Base-by-base conservation (phyloP, 1,140 invertebrate species). In the Potamilus streckersoni region DNA sequence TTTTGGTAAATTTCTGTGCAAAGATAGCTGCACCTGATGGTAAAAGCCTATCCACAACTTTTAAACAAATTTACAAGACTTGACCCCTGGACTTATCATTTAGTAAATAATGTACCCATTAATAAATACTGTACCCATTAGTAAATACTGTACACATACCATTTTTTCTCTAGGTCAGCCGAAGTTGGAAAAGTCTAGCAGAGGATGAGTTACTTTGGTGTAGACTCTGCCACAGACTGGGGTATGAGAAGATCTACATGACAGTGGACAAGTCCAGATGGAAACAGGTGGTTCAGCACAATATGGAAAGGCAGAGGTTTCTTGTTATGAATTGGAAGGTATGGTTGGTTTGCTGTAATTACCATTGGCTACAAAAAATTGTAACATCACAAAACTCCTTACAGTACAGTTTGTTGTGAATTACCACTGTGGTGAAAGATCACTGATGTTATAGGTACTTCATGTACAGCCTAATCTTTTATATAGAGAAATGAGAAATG, bases 171-270 rank as follows among this genome's bases (percentile, higher is more conserved):
- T 61, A 89, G 88, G 88, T 88, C 8, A 88, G 87, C 73, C 82
- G 78, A 63, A 85, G 84, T 65, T 89, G 88, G 88, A 78, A 74
- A 67, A 88, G 81, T 70, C 72, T 89, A 23, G 85, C 87, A 4
- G 85, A 89, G 63, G 88, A 89, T 80, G 85, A 88, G 63, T 70
- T 87, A 16, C 71, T 89, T 15, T 89, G 88, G 88, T 86, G 80
- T 73, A 69, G 64, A 60, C 71, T 89, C 17, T 88, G 84, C 76
- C 85, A 85, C 67, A 71, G 72, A 12, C 64, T 87, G 5, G 85
- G 85, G 13, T 84, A 82, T 72, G 84, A 87, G 27, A 74, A 78
- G 57, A 75, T 83, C 3, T 71, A 76, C 0, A 63, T 75, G 14
- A 78, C 84, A 61, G 66, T 75, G 23, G 82, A 84, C 27, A 82